These are phyloP conservation scores for Syritta pipiens DNA, from an alignment of 2,888 invertebrate genomes.

Conservation along the genomic window DNA sequence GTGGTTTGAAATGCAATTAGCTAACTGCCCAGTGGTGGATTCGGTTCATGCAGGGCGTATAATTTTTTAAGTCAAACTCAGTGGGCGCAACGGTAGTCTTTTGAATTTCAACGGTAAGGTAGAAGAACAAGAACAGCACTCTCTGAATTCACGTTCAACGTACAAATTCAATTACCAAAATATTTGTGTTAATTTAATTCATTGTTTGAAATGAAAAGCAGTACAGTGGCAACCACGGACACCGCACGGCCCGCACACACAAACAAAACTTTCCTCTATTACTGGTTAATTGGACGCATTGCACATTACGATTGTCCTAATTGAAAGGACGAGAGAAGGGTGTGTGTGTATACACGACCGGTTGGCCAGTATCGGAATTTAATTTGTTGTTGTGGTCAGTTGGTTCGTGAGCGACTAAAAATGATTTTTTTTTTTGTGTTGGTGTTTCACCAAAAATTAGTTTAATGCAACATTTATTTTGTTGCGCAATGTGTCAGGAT, in stretches of 20 bases:
- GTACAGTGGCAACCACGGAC: neutral
- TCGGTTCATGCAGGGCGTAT: too few species aligned
- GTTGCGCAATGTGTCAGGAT: neutral
- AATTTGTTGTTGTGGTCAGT: constrained; percentile 62
- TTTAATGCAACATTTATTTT: constrained; percentile 25
- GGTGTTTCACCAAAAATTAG: constrained; percentile 19
- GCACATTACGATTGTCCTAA: constrained; percentile 49
- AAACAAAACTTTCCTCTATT: constrained; percentile 27
- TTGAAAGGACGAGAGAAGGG: constrained; percentile 23
- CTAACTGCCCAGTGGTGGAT: too few species aligned
- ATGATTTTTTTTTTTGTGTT: constrained; percentile 5
- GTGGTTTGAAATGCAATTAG: too few species aligned
- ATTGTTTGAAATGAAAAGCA: neutral
- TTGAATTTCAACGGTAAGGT: too few species aligned
- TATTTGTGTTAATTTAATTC: constrained; percentile 48
- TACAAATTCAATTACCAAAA: constrained; percentile 46
- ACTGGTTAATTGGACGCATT: constrained; percentile 60
- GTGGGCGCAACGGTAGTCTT: too few species aligned
- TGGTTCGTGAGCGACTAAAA: constrained; percentile 34
- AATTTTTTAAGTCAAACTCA: too few species aligned
- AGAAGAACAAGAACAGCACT: too few species aligned
- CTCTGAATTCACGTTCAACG: neutral
- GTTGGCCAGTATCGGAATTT: constrained; percentile 48
- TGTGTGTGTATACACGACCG: constrained; percentile 23
- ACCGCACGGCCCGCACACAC: neutral